Evolutionary conservation across 2,888 invertebrate genomes (phyloP).

Genomic region (Gymnocheta viridis): DNA sequence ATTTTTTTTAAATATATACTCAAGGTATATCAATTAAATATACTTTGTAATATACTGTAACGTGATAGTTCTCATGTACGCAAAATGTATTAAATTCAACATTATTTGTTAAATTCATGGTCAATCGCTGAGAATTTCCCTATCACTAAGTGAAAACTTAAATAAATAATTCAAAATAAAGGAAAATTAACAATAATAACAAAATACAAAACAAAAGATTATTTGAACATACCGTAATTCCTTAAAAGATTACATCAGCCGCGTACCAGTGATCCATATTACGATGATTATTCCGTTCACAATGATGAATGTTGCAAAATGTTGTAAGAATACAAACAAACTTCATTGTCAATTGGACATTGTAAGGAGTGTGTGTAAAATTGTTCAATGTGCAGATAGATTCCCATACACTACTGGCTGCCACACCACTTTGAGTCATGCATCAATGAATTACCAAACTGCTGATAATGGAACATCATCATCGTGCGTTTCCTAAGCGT

Average conservation of each 20-base stretch:
- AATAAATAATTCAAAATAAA: background rate
- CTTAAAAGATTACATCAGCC: constrained; percentile 71
- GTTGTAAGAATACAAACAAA: constrained; percentile 35
- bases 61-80: background rate
- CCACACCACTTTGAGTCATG: constrained; percentile 27
- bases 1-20: no score
- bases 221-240: constrained; percentile 69
- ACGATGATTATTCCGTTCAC: constrained; percentile 39
- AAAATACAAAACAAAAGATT: constrained; percentile 62
- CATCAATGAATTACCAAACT: constrained; percentile 33
- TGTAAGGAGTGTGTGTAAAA: constrained; percentile 38
- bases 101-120: constrained; percentile 9
- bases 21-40: no score
- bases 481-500: constrained; percentile 13
- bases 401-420: background rate
- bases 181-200: constrained; percentile 11
- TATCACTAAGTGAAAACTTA: constrained; percentile 41
- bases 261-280: constrained; percentile 69
- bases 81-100: background rate
- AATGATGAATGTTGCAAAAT: constrained; percentile 34
- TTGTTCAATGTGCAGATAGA: constrained; percentile 44
- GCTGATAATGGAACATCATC: constrained; percentile 35
- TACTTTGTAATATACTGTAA: no score
- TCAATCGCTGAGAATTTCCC: constrained; percentile 1
- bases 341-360: constrained; percentile 51